phyloP scores from a whole-genome alignment of 1,140 invertebrate genomes.

The Zaprionus gabonicus region DNA sequence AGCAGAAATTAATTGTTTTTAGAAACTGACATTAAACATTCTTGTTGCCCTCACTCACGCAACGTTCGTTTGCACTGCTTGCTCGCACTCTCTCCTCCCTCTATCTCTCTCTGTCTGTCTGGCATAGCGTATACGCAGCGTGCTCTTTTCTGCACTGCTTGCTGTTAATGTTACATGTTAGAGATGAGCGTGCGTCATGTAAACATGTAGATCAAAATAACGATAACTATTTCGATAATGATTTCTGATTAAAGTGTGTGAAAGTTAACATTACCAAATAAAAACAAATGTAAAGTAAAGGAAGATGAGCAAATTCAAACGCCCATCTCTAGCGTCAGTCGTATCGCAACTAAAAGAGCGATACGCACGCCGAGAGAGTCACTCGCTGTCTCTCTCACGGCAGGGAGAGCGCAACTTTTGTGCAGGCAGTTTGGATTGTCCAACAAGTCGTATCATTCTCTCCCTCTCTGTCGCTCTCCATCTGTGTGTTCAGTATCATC shows the following conservation, averaged over 20 bases:
- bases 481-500: conserved; percentile 53
- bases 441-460: neutral
- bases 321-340: neutral
- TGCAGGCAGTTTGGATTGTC: conserved; percentile 1
- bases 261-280: neutral
- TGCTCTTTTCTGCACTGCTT: conserved; percentile 32
- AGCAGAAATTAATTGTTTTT: conserved; percentile 37
- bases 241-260: neutral
- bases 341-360: conserved; percentile 17
- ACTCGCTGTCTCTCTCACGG: neutral
- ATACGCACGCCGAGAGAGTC: conserved; percentile 11
- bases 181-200: conserved; percentile 4
- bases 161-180: neutral
- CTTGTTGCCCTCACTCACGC: neutral
- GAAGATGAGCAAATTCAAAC: neutral
- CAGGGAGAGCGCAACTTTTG: neutral
- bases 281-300: no score
- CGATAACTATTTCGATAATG: neutral
- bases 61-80: conserved; percentile 19
- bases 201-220: neutral
- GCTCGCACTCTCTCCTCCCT: neutral
- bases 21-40: conserved; percentile 11
- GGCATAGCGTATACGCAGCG: conserved; percentile 32
- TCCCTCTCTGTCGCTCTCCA: conserved; percentile 2
- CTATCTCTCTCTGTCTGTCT: neutral